phyloP scores from a whole-genome alignment of 2,888 invertebrate genomes.

The Hirtodrosophila confusa region DNA sequence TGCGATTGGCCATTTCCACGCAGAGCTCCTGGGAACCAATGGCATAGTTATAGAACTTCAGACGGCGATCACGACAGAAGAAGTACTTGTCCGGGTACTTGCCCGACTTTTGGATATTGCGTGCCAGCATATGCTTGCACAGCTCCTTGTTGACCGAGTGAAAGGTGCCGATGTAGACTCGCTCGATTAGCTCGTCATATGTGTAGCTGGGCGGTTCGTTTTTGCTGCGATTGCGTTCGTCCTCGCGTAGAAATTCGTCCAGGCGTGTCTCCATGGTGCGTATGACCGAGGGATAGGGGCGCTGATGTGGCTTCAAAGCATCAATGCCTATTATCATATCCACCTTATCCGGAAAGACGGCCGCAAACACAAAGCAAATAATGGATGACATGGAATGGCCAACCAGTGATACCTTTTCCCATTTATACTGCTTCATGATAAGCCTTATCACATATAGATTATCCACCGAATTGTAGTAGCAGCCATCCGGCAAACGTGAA shows the following conservation, averaged over 20 bases:
- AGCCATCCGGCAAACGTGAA: conserved; percentile 88
- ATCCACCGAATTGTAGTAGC: conserved; percentile 83
- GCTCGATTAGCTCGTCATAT: conserved; percentile 87
- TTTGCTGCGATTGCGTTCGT: conserved; percentile 82
- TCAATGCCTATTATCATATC: conserved; percentile 83
- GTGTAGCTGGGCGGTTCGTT: conserved; percentile 87
- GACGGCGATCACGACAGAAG: conserved; percentile 88
- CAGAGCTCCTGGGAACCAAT: conserved; percentile 85
- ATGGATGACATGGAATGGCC: conserved; percentile 90
- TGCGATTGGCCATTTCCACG: conserved; percentile 85
- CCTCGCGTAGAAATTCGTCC: conserved; percentile 85
- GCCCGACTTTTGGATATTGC: conserved; percentile 86
- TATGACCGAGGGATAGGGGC: conserved; percentile 73
- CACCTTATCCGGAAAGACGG: conserved; percentile 85
- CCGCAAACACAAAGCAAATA: conserved; percentile 87
- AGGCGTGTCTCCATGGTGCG: conserved; percentile 82
- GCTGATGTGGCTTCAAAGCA: conserved; percentile 81
- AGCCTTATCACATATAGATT: conserved; percentile 85
- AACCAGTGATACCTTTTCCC: conserved; percentile 88
- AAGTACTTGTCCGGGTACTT: conserved; percentile 87
- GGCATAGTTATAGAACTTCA: conserved; percentile 85
- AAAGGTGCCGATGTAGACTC: conserved; percentile 86
- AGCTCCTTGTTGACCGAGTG: conserved; percentile 86
- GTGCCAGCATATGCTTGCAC: conserved; percentile 85
- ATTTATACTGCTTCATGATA: conserved; percentile 88